Evolutionary conservation across 2,888 invertebrate genomes (phyloP).

Genomic region (Mesorhabditis belari): DNA sequence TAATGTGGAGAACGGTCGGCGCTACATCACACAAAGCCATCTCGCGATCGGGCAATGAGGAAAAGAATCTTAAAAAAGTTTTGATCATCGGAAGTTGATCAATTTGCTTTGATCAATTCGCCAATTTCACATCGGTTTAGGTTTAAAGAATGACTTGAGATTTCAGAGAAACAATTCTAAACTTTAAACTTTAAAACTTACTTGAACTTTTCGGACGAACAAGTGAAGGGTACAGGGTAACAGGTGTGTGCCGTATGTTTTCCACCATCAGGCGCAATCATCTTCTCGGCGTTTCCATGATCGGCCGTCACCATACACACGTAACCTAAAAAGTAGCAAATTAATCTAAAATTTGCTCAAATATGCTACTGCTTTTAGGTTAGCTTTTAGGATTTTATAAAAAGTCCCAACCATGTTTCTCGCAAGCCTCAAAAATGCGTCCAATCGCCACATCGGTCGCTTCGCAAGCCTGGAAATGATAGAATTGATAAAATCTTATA

Average conservation of each 20-base stretch:
- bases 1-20: slow-evolving; percentile 54
- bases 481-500: not conserved
- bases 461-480: slow-evolving; percentile 32
- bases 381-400: slow-evolving; percentile 9
- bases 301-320: slow-evolving; percentile 44
- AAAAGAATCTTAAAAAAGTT: not conserved
- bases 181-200: slow-evolving; percentile 23
- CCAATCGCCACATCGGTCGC: slow-evolving; percentile 54
- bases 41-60: slow-evolving; percentile 25
- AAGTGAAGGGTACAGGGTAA: slow-evolving; percentile 51
- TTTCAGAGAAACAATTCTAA: too few relatives aligned
- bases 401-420: slow-evolving; percentile 41
- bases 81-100: not conserved
- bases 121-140: too few relatives aligned
- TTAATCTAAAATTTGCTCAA: not conserved
- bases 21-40: slow-evolving; percentile 56
- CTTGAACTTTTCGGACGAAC: slow-evolving; percentile 35
- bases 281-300: slow-evolving; percentile 57
- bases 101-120: not conserved
- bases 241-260: slow-evolving; percentile 57
- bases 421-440: slow-evolving; percentile 53
- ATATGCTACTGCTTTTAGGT: not conserved
- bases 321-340: slow-evolving; percentile 12
- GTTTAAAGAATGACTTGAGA: too few relatives aligned
- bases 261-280: slow-evolving; percentile 55